phyloP scores from a whole-genome alignment of 2,888 invertebrate genomes.

The Eristalis intricaria region DNA sequence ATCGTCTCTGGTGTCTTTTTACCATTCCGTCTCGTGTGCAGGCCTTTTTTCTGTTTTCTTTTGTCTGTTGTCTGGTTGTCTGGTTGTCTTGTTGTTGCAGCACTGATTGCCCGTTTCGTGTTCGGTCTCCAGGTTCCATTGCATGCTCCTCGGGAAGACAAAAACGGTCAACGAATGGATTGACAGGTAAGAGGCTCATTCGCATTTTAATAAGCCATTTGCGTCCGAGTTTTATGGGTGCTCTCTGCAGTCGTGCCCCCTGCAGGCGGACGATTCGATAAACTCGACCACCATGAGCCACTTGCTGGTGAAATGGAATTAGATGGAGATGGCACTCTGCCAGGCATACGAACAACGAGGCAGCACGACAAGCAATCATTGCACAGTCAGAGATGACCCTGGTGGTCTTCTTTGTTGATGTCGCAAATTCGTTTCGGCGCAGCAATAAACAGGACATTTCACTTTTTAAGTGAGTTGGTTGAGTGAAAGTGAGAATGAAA shows the following conservation, averaged over 20 bases:
- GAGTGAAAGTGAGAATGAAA: neutral
- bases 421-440: neutral
- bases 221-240: slow-evolving; percentile 44
- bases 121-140: neutral
- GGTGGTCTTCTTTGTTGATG: neutral
- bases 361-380: no score
- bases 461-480: neutral
- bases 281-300: slow-evolving; percentile 24
- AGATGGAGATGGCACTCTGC: slow-evolving; percentile 7
- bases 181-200: slow-evolving; percentile 64
- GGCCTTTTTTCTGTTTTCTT: neutral
- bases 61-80: slow-evolving; percentile 27
- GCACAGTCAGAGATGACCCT: no score
- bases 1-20: slow-evolving; percentile 22
- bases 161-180: slow-evolving; percentile 44
- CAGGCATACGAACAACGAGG: neutral
- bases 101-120: neutral
- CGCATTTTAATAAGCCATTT: slow-evolving; percentile 66
- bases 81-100: slow-evolving; percentile 9
- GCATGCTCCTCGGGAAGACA: neutral
- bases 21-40: slow-evolving; percentile 7
- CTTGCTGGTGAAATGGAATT: slow-evolving; percentile 40
- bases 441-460: neutral
- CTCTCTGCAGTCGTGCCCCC: neutral
- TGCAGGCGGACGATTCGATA: slow-evolving; percentile 6